Evolutionary conservation across 2,888 invertebrate genomes (phyloP), one percentile per base, ranked within the genome.

Genomic region (Julus scandinavius): DNA sequence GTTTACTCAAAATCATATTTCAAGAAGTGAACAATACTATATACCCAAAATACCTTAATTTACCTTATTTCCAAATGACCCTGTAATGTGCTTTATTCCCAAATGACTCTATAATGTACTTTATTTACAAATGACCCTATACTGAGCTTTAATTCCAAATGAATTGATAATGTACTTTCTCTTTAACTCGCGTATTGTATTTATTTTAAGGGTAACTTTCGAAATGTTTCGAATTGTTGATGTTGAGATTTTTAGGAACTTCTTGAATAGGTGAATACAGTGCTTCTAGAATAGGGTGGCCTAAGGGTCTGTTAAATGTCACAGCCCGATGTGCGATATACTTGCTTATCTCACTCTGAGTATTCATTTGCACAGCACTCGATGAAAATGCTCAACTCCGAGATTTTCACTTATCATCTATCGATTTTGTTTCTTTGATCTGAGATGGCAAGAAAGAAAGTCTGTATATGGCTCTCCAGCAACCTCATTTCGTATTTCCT

Each of bases 321-420:
- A 58, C 58, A 58, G 58, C 58, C 58, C 58, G n/a, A 58, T n/a
- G 58, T n/a, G n/a, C n/a, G 58, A 58, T 58, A 29, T 29, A 58
- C 58, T 17, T n/a, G n/a, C 58, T 58, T 58, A 58, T 58, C 58
- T 58, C n/a, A n/a, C 58, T 58, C 58, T 9, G 58, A 5, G n/a
- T 58, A 58, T 58, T 58, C 58, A 58, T 58, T 58, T 58, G 58
- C 58, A 6, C n/a, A 58, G n/a, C n/a, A 58, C 58, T 58, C 58
- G 58, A 58, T 58, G 58, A n/a, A 58, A 58, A 58, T 58, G 58
- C n/a, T n/a, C n/a, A n/a, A 58, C 58, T 58, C 58, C 17, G 58
- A 58, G 58, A 58, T 58, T 58, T 58, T 58, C 58, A 58, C 58
- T 58, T 58, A 58, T 58, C 58, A 58, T 58, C 58, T 58, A 58